Percentiles rank a stretch among this genome's conserved stretches.
These are phyloP conservation scores for Lacerta bilineata DNA, from an alignment of 2,797 vertebrate species.

Conservation along the genomic window DNA sequence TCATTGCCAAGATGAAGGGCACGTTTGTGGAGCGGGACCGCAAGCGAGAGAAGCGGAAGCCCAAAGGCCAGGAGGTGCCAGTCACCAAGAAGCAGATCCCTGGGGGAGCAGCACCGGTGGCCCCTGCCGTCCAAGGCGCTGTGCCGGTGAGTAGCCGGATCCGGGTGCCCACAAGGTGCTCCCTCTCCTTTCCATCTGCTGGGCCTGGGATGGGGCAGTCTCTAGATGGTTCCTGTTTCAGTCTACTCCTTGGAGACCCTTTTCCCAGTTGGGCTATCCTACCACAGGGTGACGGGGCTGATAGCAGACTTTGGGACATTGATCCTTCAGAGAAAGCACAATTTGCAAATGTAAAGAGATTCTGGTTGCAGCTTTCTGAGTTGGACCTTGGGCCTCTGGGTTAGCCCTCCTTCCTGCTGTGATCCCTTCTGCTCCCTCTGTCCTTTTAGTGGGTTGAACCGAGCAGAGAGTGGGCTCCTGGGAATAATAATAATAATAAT, in stretches of 20 bases:
- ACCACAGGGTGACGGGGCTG: too few relatives aligned
- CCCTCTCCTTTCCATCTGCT: too few relatives aligned
- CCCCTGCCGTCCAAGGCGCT: conserved; percentile 81
- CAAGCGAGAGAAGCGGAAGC: conserved; percentile 91
- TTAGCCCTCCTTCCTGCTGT: not conserved
- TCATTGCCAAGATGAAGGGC: conserved; percentile 96
- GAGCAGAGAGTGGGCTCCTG: too few relatives aligned
- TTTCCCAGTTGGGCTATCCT: not conserved
- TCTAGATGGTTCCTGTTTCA: not conserved
- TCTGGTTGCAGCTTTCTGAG: not conserved
- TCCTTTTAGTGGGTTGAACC: not conserved
- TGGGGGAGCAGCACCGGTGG: conserved; percentile 77
- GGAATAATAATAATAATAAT: too few relatives aligned
- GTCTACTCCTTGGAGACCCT: too few relatives aligned
- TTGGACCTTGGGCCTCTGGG: not conserved
- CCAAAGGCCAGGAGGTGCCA: conserved; percentile 80
- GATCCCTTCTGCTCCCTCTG: not conserved
- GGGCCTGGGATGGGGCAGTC: not conserved
- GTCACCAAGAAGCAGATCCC: conserved; percentile 84
- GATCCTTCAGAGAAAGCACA: not conserved
- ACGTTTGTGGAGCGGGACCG: conserved; percentile 93
- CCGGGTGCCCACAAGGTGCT: fast-evolving
- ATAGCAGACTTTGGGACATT: too few relatives aligned
- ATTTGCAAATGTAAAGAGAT: not conserved
- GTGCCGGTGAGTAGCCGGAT: conserved; percentile 83